Percentiles rank a stretch among this genome's conserved stretches.
phyloP scores from a whole-genome alignment of 2,113 vertebrate species.

The Grammomys surdaster region DNA sequence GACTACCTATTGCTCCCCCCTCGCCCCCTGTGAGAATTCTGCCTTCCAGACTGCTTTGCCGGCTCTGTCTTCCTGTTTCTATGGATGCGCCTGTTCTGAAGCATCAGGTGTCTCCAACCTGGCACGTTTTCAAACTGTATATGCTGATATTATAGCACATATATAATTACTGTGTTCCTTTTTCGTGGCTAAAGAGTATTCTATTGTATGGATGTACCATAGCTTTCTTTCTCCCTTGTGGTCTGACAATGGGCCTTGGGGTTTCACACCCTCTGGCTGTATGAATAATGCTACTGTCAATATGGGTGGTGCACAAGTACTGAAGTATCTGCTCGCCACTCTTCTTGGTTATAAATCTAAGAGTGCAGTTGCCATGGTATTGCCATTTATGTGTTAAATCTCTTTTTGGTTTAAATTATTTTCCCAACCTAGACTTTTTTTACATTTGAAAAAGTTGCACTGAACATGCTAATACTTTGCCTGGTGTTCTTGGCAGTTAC shows the following conservation, averaged over 20 bases:
- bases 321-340: neutral
- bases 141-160: too few relatives aligned
- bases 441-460: neutral
- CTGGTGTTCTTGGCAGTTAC: neutral
- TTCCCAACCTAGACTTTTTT: neutral
- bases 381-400: neutral
- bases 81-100: neutral
- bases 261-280: neutral
- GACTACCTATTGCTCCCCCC: neutral
- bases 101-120: neutral
- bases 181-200: neutral
- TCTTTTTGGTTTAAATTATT: neutral
- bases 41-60: accelerated
- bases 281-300: neutral
- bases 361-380: neutral
- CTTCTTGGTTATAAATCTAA: neutral
- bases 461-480: neutral
- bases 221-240: neutral
- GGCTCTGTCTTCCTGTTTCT: too few relatives aligned
- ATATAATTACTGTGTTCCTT: neutral
- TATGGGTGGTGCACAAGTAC: neutral
- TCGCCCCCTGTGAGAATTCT: neutral
- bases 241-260: accelerated
- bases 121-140: neutral
- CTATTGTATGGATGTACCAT: accelerated